phyloP scores from a whole-genome alignment of 2,113 vertebrate genomes.

The Pungitius pungitius region DNA sequence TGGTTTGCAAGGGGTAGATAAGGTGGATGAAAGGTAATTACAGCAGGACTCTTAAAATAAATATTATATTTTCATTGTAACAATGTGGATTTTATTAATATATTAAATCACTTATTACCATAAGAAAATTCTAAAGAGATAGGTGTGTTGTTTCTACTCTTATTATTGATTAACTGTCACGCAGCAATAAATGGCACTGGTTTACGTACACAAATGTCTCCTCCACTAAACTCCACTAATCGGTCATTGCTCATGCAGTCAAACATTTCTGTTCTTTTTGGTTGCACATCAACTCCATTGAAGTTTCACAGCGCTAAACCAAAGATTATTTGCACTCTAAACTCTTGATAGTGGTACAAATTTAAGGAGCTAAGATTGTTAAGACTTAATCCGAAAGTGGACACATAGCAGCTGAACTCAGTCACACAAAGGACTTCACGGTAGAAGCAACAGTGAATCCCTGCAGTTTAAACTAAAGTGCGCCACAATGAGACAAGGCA shows the following conservation, averaged over 20 bases:
- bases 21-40: slow-evolving; percentile 11
- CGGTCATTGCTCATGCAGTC: slow-evolving; percentile 31
- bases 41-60: slow-evolving; percentile 2
- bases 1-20: background rate
- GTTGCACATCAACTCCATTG: slow-evolving; percentile 53
- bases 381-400: slow-evolving; percentile 2
- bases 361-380: background rate
- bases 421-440: slow-evolving; percentile 40
- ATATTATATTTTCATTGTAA: slow-evolving; percentile 1
- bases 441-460: slow-evolving; percentile 18
- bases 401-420: slow-evolving; percentile 38
- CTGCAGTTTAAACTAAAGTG: background rate
- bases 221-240: slow-evolving; percentile 31
- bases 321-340: slow-evolving; percentile 2
- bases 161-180: slow-evolving; percentile 30
- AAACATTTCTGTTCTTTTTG: slow-evolving; percentile 17
- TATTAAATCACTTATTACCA: background rate
- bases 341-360: slow-evolving; percentile 20
- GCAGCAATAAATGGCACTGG: slow-evolving; percentile 20
- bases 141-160: background rate
- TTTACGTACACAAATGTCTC: slow-evolving; percentile 19
- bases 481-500: slow-evolving; percentile 2
- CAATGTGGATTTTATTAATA: background rate
- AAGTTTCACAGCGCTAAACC: slow-evolving; percentile 50
- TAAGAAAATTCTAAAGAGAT: background rate